phyloP scores from a whole-genome alignment of 2,888 invertebrate species.

The Phanerotoma sp. region DNA sequence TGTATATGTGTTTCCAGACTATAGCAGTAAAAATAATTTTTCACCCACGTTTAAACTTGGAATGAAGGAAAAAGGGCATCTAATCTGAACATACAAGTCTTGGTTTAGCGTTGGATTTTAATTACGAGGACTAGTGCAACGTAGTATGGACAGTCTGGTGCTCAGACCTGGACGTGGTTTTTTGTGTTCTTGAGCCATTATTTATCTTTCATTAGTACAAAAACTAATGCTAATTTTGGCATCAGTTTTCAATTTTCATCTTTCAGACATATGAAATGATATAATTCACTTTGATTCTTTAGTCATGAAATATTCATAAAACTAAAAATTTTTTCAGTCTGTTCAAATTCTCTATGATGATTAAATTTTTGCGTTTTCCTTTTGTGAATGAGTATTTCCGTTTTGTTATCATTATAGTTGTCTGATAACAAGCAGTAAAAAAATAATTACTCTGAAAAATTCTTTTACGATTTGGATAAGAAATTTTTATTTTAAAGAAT shows the following conservation, averaged over 20 bases:
- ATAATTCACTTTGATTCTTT: neutral
- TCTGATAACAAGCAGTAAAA: no score
- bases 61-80: constrained; percentile 27
- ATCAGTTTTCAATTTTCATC: neutral
- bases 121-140: constrained; percentile 50
- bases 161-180: no score
- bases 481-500: no score
- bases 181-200: neutral
- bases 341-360: constrained; percentile 3
- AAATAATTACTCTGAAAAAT: no score
- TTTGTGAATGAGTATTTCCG: constrained; percentile 15
- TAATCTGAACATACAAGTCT: constrained; percentile 46
- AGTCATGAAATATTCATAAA: no score
- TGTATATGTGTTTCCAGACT: no score
- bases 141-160: neutral
- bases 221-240: neutral
- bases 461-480: no score
- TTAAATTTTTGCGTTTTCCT: constrained; percentile 21
- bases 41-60: no score
- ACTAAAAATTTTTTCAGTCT: no score
- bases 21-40: no score
- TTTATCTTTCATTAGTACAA: constrained; percentile 1
- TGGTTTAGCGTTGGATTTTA: constrained; percentile 55
- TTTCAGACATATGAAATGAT: neutral
- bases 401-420: neutral